Base-by-base conservation (phyloP, 2,797 vertebrate species). In the Ptychadena robeensis region DNA sequence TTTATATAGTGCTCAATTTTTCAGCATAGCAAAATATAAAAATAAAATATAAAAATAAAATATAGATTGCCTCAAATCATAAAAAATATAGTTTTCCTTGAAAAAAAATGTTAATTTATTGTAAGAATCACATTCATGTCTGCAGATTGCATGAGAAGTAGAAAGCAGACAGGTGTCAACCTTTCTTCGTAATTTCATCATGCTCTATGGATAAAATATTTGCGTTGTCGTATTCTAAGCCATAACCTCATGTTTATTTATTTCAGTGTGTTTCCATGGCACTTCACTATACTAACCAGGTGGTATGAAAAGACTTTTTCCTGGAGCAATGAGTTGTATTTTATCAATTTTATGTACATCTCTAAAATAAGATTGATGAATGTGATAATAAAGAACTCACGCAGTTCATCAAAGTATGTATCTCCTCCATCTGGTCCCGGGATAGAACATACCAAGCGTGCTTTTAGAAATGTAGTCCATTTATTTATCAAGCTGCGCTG, bases 381-480 rank as follows among this genome's bases (percentile, higher is more conserved):
- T 12, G 31, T 78, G 1, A 70, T 78, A 1, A 35, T 67, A 80
- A 22, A 27, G 57, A 44, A 96, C 97, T 97, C 94, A 99, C 98
- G 97, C 25, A 99, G 95, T 86, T 98, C 96, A 90, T 99, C 95
- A 72, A 99, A 99, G 91, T 97, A 94, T 28, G 98, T 98, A 87
- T 99, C 97, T 63, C 97, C 94, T 40, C 97, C 97, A 32, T 99
- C 96, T 9, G 94, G 94, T 73, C 97, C 97, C 4, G 98, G 96
- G 86, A 99, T 96, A 0, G 98, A 98, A 77, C 98, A 99, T 87
- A 98, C 93, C 35, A 99, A 91, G 68, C 98, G 93, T 82, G 97
- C 95, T 91, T 99, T 99, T 75, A 99, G 95, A 88, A 99, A 99
- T 28, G 98, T 99, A 2, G 97, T 99, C 98, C 98, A 99, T 86